These are phyloP conservation scores for Eugnorisma glareosa DNA, from an alignment of 2,888 invertebrate genomes.

Conservation along the genomic window DNA sequence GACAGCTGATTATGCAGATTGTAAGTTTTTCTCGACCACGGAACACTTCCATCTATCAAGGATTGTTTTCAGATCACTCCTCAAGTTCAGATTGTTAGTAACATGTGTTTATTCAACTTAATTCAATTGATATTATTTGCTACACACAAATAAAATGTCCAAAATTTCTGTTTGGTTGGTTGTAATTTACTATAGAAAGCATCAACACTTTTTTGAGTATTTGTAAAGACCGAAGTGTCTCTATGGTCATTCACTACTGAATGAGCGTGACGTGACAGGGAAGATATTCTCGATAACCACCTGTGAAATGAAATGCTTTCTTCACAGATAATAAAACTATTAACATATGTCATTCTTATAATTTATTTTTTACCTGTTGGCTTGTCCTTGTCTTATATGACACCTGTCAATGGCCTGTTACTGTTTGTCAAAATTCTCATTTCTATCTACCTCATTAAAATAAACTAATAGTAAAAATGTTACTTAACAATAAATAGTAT, in stretches of 20 bases:
- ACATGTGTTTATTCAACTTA: constrained; percentile 78
- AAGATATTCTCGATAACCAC: constrained; percentile 59
- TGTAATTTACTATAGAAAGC: constrained; percentile 90
- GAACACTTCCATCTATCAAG: constrained; percentile 87
- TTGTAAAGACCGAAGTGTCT: constrained; percentile 82
- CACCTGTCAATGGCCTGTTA: constrained; percentile 1
- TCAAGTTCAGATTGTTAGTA: constrained; percentile 76
- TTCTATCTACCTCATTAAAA: constrained; percentile 54
- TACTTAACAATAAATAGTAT: constrained; percentile 64
- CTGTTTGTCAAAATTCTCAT: constrained; percentile 51
- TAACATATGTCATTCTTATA: background rate
- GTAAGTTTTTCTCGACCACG: constrained; percentile 89
- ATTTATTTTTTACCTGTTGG: constrained; percentile 14
- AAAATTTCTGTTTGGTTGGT: constrained; percentile 89
- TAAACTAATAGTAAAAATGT: constrained; percentile 69
- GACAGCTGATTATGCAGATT: constrained; percentile 91
- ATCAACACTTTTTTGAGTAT: constrained; percentile 91
- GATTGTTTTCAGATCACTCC: constrained; percentile 80
- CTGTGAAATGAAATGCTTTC: background rate
- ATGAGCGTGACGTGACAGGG: constrained; percentile 72
- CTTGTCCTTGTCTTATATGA: background rate
- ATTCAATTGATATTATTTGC: constrained; percentile 85
- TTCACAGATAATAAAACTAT: constrained; percentile 9
- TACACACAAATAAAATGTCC: constrained; percentile 86
- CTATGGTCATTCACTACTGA: constrained; percentile 83